Evolutionary conservation across 1,140 invertebrate species (phyloP).

Genomic region (Cydia amplana): DNA sequence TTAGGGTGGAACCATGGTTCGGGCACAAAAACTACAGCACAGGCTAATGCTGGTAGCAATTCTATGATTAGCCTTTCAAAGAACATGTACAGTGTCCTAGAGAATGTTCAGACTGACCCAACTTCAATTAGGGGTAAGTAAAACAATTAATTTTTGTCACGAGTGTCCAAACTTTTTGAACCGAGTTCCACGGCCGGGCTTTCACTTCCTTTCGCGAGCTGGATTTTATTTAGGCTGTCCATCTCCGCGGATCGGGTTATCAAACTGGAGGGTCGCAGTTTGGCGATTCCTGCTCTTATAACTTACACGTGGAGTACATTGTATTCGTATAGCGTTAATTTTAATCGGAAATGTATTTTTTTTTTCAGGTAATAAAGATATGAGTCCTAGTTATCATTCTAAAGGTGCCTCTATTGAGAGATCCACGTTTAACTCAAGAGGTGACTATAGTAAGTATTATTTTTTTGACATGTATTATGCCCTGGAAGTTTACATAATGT

Average conservation of each 20-base stretch:
- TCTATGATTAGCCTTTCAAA: constrained; percentile 62
- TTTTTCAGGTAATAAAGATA: constrained; percentile 62
- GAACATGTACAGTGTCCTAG: constrained; percentile 66
- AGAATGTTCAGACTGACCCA: constrained; percentile 60
- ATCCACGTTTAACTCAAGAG: constrained; percentile 69
- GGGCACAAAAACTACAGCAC: constrained; percentile 60
- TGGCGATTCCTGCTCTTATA: too few species aligned
- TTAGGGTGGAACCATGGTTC: constrained; percentile 66
- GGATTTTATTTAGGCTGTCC: too few species aligned
- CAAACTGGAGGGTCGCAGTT: too few species aligned
- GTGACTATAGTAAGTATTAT: constrained; percentile 62
- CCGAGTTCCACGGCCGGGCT: too few species aligned
- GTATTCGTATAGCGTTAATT: neutral
- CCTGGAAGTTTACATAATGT: too few species aligned
- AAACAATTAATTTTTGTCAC: neutral
- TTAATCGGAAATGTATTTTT: constrained; percentile 28
- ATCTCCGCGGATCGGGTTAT: too few species aligned
- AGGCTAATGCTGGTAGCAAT: constrained; percentile 51
- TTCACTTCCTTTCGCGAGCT: too few species aligned
- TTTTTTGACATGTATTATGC: neutral
- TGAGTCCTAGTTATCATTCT: constrained; percentile 60
- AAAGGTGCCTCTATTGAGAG: constrained; percentile 69
- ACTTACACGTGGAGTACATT: too few species aligned
- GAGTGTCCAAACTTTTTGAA: too few species aligned
- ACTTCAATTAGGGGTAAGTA: constrained; percentile 57